Evolutionary conservation across 30 jellyfish, hydroid and myxozoan species (phyloP), one percentile per base, ranked within the genome.

Genomic region (Cassiopea andromeda): DNA sequence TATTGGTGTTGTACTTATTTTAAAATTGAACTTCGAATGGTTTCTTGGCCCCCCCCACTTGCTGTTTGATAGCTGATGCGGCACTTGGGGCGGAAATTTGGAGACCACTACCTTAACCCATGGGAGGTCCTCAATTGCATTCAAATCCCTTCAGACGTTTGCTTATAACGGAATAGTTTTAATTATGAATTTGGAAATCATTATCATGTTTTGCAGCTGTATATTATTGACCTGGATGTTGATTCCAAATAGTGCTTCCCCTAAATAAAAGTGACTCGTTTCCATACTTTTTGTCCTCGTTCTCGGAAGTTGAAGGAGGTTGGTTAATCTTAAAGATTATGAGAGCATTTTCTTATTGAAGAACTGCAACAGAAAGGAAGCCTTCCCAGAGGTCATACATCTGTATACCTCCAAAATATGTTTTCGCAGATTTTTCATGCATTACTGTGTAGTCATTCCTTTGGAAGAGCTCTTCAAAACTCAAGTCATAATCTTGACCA

Each of bases 341-440:
- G 45, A 44, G n/a, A 67, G 76, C 76, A 67, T 44, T 6, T 6
- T 67, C 76, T 44, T 67, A 18, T 16, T 67, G 75, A 78, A 49
- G 64, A 58, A 78, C 75, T 78, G 48, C 75, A 14, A 48, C 80
- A 78, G 75, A 12, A 67, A 67, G 76, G 76, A 67, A 18, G 45
- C 13, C 1, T 46, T 75, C 54, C 68, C 76, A 10, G 68, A 58
- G 76, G 76, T 67, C 0, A 18, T 18, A 67, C 0, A 67, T 67
- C 38, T 67, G 76, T 67, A 67, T 6, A 67, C 38, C 76, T 6
- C 76, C 76, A 67, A 8, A 18, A 67, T 67, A 67, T 7, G 76
- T 67, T 67, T 67, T 67, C 76, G 45, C 76, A 67, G 76, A 18
- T 67, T 67, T 67, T 8, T 67, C n/a, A 18, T 7, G 0, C 44